Evolutionary conservation across 2,888 invertebrate species (phyloP), one percentile per base, ranked within the genome.

Genomic region (Caenorhabditis sp.): DNA sequence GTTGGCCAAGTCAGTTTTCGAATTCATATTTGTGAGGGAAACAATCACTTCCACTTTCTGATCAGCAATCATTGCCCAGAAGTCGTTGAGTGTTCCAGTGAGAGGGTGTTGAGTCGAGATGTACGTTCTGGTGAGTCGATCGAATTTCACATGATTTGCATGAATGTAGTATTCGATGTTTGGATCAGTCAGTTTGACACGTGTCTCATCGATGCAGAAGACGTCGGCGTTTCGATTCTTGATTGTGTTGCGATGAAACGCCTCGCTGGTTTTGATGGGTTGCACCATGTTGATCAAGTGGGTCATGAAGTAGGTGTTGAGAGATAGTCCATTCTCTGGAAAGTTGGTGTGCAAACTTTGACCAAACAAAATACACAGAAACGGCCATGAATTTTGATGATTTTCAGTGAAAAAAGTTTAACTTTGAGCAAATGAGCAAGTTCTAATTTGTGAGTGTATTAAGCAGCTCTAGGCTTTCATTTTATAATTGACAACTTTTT

Each of bases 71-170:
- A 72, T 72, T 12, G 59, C 38, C 72, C 72, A 72, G 19, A 72
- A 72, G 47, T 72, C 72, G 16, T 47, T 59, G 6, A 72, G 16
- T 22, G 72, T 72, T 12, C 28, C 41, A 5, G 24, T 31, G 22
- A 72, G 19, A 28, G 72, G 72, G 38, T 72, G 72, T 47, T 72
- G 72, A 8, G 72, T 72, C 24, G 61, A 49, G 8, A 72, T 72
- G 58, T 72, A 72, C 12, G 47, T 31, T 61, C 44, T 59, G 28
- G 28, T 35, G 16, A 72, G 49, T 38, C 28, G 4, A 0, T 59
- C 72, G 26, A 72, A 72, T 24, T 12, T 38, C 8, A 72, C 47
- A 44, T 49, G 49, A n/a, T 72, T 72, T 10, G 72, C 72, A 31
- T 72, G 72, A 35, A 72, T 72, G 47, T 72, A 72, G 44, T 49